Percentiles rank a stretch among this genome's conserved stretches.
These are phyloP conservation scores for Choristoneura fumiferana DNA, from an alignment of 1,140 invertebrate species.

Conservation along the genomic window DNA sequence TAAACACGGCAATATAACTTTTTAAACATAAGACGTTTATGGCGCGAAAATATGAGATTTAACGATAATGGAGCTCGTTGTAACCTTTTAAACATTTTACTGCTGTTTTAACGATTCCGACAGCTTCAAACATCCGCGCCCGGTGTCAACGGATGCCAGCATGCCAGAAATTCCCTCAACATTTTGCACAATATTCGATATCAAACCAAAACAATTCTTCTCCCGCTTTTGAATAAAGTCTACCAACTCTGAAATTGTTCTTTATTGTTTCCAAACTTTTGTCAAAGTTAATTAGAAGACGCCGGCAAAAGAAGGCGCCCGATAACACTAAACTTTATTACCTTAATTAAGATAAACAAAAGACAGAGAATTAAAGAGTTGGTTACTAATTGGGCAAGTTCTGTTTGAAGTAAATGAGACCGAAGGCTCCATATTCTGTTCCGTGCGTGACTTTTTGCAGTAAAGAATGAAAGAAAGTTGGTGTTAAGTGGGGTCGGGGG, in stretches of 20 bases:
- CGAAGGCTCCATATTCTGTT: no score
- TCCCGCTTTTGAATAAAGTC: conserved; percentile 7
- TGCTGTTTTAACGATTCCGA: background rate
- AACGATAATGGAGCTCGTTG: no score
- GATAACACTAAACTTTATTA: conserved; percentile 15
- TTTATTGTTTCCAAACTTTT: conserved; percentile 1
- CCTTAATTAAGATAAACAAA: conserved; percentile 17
- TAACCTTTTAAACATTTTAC: background rate
- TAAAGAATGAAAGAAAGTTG: no score
- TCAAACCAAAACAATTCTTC: background rate
- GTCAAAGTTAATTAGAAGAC: conserved; percentile 1
- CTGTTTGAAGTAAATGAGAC: background rate
- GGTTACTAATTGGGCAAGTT: conserved; percentile 5
- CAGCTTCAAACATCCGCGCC: background rate
- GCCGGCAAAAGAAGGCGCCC: background rate
- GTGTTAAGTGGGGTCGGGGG: no score
- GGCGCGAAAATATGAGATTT: no score
- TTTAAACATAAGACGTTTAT: no score
- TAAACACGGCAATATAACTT: no score
- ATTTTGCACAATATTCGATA: background rate
- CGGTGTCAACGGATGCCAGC: no score
- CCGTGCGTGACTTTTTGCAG: no score
- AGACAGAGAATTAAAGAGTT: background rate
- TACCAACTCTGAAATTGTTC: background rate
- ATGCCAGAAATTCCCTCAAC: background rate